Conservation (phyloP, 64 coral and sea anemone species). For the Platygyra sinensis region DNA sequence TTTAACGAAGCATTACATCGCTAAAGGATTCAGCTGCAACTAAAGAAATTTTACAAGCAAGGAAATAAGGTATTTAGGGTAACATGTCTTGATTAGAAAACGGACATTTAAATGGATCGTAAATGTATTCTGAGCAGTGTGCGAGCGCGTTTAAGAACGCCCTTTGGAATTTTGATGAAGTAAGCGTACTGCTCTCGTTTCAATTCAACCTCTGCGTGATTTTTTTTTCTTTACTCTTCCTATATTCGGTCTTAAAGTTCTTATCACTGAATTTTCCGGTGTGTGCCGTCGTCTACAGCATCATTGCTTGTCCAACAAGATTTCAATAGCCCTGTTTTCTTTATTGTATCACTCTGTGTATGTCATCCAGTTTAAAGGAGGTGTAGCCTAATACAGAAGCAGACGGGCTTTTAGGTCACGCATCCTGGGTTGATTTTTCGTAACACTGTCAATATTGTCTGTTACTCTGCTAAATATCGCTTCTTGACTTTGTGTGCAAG, state of each 20-base stretch:
- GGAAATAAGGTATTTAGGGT: conserved; percentile 2
- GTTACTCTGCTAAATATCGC: conserved; percentile 3
- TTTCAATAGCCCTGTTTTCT: background rate
- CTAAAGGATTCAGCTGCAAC: background rate
- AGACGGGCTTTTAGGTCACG: background rate
- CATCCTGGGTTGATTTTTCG: background rate
- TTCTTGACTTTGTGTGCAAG: background rate
- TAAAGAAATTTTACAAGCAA: background rate
- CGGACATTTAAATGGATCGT: background rate
- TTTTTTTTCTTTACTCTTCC: background rate
- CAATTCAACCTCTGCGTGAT: background rate
- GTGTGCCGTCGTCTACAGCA: background rate
- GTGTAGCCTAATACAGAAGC: background rate
- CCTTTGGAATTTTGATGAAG: background rate
- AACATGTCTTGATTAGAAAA: background rate
- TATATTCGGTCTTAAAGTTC: background rate
- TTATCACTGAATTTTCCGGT: background rate
- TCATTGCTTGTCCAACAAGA: background rate
- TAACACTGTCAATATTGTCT: background rate
- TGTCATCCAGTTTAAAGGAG: background rate
- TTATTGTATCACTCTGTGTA: background rate
- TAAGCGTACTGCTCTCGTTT: background rate
- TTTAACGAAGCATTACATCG: background rate
- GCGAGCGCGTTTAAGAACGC: background rate
- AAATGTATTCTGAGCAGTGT: background rate